Conservation (phyloP, 2,797 vertebrate species). For the Coccyzus lansbergi region DNA sequence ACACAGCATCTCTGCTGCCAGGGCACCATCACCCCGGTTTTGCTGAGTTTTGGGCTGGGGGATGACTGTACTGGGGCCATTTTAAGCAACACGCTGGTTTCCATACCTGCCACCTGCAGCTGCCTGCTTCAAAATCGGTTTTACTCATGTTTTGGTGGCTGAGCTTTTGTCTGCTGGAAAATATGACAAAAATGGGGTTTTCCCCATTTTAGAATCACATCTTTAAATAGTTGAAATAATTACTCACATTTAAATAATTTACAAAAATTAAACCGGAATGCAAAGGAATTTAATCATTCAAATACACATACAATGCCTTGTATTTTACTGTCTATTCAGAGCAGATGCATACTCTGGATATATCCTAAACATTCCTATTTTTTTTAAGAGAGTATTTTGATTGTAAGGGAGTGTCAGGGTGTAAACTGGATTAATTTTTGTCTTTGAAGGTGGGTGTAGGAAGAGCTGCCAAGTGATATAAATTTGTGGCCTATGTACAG, state of each 20-base stretch:
- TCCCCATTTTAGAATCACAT: neutral
- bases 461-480: neutral
- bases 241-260: neutral
- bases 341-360: neutral
- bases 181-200: neutral
- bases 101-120: neutral
- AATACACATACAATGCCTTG: neutral
- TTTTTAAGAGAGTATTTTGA: neutral
- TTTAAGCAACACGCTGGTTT: neutral
- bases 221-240: neutral
- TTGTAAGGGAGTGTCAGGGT: neutral
- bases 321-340: neutral
- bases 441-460: neutral
- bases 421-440: neutral
- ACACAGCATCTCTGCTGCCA: no score
- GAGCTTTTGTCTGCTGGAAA: neutral
- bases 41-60: neutral
- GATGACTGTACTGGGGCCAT: neutral
- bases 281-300: neutral
- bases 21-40: fast-evolving
- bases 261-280: neutral
- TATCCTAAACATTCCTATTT: neutral
- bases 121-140: fast-evolving
- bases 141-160: neutral
- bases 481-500: neutral